Evolutionary conservation across 2,113 vertebrate species (phyloP), one percentile per base, ranked within the genome.

Genomic region (Mungos mungo): DNA sequence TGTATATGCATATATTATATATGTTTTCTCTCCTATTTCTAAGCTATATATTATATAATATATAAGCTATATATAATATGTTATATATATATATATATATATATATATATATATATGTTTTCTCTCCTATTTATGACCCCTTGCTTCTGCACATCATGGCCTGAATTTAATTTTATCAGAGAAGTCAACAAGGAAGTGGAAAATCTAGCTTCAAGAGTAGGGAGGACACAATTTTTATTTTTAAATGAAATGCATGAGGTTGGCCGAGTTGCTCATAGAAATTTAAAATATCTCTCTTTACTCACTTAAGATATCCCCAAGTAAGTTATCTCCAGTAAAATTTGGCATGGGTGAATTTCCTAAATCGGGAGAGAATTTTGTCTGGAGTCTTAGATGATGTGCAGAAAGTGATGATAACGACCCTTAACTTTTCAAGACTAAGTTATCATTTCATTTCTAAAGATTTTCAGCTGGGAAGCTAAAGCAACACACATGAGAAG

Each of bases 61-160:
- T 50, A 50, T 50, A 50, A 45, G 1, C 15, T 9, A 50, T 50
- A 50, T 50, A 50, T 50, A 41, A 41, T 52, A 18, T 52, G 1
- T 16, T 50, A 50, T 50, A 50, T 50, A 50, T 50, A n/a, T n/a
- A n/a, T n/a, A n/a, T n/a, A n/a, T n/a, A n/a, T n/a, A n/a, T n/a
- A n/a, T n/a, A n/a, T n/a, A n/a, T n/a, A n/a, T 13, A 68, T 90
- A 69, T 65, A 35, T 57, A 41, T 3, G 12, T 50, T 95, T 54
- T 95, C 79, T 74, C 38, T 72, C n/a, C 45, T 85, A 41, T 85
- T 96, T 95, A 63, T 96, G 88, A 93, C 2, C 1, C 12, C 29
- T 79, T 71, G 15, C 13, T 71, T 94, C 41, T 93, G 25, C 27
- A 86, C 7, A 71, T 93, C 27, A 54, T 76, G 8, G 7, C 15